Conservation (phyloP, 2,113 vertebrate species). For the Lynx canadensis region DNA sequence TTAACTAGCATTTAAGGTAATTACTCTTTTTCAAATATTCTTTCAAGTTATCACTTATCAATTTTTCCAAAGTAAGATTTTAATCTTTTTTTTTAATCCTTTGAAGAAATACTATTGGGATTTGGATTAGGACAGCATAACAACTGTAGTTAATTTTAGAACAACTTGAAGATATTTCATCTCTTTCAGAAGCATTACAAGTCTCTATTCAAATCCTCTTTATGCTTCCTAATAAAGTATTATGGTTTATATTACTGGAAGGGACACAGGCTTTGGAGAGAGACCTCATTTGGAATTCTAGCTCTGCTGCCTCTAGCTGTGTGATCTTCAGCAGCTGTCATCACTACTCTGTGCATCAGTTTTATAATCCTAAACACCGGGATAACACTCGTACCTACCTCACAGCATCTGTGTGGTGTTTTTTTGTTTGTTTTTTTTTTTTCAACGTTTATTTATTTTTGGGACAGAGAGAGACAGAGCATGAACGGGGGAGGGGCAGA, state of each 20-base stretch:
- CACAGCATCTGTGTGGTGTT: background rate
- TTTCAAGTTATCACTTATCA: background rate
- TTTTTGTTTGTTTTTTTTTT: background rate
- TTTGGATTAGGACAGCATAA: background rate
- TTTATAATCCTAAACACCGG: conserved; percentile 9
- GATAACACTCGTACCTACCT: background rate
- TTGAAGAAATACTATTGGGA: background rate
- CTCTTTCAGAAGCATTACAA: background rate
- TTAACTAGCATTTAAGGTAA: background rate
- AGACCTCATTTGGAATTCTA: background rate
- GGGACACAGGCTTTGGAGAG: background rate
- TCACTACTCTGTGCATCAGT: background rate
- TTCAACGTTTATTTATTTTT: too few species aligned
- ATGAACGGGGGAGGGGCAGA: too few species aligned
- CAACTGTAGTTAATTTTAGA: background rate
- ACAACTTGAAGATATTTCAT: background rate
- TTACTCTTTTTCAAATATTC: conserved; percentile 26
- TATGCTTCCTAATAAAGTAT: conserved; percentile 5
- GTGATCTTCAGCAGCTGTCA: conserved; percentile 4
- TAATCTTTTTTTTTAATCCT: conserved; percentile 25
- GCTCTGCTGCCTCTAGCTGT: background rate
- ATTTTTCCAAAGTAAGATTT: conserved; percentile 31
- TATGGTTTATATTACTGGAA: background rate
- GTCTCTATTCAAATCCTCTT: background rate
- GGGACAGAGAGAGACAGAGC: too few species aligned